These are phyloP conservation scores for Sparidentex hasta DNA, from an alignment of 2,797 vertebrate species.

Conservation along the genomic window DNA sequence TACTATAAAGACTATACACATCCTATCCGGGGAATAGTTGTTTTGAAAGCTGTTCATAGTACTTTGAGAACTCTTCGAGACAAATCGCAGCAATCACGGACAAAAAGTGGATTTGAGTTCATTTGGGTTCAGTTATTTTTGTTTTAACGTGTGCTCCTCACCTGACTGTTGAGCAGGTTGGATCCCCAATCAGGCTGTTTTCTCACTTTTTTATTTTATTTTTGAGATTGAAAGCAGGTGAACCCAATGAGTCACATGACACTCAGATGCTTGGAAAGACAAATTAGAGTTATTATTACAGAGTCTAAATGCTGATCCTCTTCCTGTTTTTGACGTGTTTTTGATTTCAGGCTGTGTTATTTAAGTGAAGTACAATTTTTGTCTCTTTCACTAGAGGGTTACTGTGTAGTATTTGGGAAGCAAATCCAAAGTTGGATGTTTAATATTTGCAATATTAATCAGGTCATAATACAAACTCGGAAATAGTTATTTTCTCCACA, in stretches of 20 bases:
- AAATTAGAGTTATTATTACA: conserved; percentile 8
- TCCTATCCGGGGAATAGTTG: conserved; percentile 40
- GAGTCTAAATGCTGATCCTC: conserved; percentile 22
- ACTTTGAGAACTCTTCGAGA: conserved; percentile 47
- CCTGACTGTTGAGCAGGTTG: conserved; percentile 32
- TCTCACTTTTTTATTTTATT: conserved; percentile 40
- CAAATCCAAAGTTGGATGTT: no score
- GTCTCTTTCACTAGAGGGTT: conserved; percentile 37
- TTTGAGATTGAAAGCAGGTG: conserved; percentile 44
- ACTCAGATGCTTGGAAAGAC: conserved; percentile 1
- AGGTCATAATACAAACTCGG: no score
- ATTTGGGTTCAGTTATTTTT: conserved; percentile 14
- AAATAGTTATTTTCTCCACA: no score
- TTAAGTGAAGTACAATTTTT: conserved; percentile 27
- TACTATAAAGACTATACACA: conserved; percentile 48
- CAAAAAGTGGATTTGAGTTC: conserved; percentile 23
- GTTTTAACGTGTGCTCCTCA: conserved; percentile 1
- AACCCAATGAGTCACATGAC: conserved; percentile 25
- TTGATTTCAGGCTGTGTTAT: conserved; percentile 43
- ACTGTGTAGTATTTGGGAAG: no score
- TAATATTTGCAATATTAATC: no score
- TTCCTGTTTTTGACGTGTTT: conserved; percentile 19
- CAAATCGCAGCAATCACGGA: conserved; percentile 37
- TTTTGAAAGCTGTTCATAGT: conserved; percentile 32
- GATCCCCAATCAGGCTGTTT: conserved; percentile 26